Evolutionary conservation across 2,888 invertebrate species (phyloP), one percentile per base, ranked within the genome.

Genomic region (Meliscaeva auricollis): DNA sequence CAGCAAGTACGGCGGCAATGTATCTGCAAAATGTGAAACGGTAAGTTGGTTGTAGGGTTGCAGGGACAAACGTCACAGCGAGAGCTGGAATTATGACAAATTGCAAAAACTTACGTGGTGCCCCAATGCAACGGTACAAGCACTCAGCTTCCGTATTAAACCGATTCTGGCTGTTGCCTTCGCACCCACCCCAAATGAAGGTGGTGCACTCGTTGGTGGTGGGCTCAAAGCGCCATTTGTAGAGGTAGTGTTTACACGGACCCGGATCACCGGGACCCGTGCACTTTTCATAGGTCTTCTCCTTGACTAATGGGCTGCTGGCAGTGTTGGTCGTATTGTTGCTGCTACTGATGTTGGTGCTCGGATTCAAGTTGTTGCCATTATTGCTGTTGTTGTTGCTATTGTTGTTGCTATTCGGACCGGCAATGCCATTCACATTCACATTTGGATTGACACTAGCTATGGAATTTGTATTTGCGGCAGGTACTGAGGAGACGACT

Each of bases 141-240:
- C 95, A 96, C 88, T 95, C 95, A 32, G 93, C 92, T 90, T 95
- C 95, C 17, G 94, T 94, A 89, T 95, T 94, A 90, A 95, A 95
- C 83, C 95, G 93, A 90, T 95, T 95, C 87, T 94, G 94, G 15
- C 93, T 92, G 89, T 95, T 95, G 17, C 95, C 95, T 52, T 94
- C 93, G 88, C 95, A 95, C 66, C 95, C 95, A 62, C 95, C 95
- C 93, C 95, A 95, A 17, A 94, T 93, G 89, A 95, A 95, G 87
- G 93, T 94, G 77, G 92, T 92, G 90, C 95, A 95, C 52, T 93
- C 93, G 84, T 93, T 93, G 78, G 92, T 92, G 9, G 94, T 93
- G 26, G 93, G 92, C 89, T 94, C 94, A 91, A 93, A 95, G 20
- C 94, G 94, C 95, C 95, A 95, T 91, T 95, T 95, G 90, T 94